Conservation (phyloP, 1,140 invertebrate species). For the Tetraneura akinire region DNA sequence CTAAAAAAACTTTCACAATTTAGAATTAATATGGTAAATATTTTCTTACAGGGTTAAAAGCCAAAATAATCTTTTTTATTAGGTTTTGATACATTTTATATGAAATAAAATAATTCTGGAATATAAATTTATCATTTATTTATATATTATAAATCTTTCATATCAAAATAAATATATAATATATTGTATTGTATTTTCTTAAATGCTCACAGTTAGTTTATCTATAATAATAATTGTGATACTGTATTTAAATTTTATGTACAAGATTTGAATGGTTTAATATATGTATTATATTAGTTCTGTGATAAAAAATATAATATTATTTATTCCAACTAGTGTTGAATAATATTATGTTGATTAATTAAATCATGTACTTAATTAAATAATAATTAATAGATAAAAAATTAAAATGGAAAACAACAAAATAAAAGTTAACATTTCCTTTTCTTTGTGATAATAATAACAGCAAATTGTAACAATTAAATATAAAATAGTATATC, state of each 20-base stretch:
- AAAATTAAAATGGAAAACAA: neutral
- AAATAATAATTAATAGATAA: neutral
- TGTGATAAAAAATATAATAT: neutral
- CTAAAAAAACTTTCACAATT: neutral
- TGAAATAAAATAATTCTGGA: neutral
- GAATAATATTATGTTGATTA: neutral
- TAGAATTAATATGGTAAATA: neutral
- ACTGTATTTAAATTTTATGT: neutral
- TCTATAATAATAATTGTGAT: neutral
- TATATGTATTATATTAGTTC: neutral
- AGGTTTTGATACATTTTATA: neutral
- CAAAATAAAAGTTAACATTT: too few species aligned
- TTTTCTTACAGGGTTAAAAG: conserved; percentile 1
- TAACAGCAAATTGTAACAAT: too few species aligned
- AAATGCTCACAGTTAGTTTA: neutral
- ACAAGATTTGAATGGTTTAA: neutral
- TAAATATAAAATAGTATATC: too few species aligned
- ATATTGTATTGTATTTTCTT: neutral
- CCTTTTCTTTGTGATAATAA: too few species aligned
- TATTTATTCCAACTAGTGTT: neutral
- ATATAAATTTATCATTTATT: neutral
- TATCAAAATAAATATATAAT: neutral
- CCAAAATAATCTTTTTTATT: neutral
- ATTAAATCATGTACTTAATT: neutral
- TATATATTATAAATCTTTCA: neutral